These are phyloP conservation scores for Drosophila prostipennis DNA, from an alignment of 2,888 invertebrate species.

Conservation along the genomic window DNA sequence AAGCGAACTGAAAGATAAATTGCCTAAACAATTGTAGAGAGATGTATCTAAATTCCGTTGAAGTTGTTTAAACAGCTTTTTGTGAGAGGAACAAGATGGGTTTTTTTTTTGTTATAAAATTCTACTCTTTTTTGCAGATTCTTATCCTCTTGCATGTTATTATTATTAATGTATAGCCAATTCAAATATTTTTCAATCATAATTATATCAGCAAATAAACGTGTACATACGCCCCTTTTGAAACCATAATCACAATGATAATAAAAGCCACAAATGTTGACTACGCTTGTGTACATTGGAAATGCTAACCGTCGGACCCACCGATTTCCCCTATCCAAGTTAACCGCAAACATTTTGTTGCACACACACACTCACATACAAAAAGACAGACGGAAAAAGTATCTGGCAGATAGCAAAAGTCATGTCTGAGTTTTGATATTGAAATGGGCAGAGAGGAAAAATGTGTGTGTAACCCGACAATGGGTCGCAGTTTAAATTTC, in stretches of 20 bases:
- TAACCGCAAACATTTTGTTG: constrained; percentile 49
- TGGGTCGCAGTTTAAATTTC: constrained; percentile 60
- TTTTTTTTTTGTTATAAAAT: neutral
- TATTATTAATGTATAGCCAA: constrained; percentile 1
- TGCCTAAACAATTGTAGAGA: constrained; percentile 16
- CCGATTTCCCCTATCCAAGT: constrained; percentile 21
- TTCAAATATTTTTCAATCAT: constrained; percentile 14
- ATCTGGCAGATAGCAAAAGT: constrained; percentile 36
- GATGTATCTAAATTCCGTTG: constrained; percentile 4
- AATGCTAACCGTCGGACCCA: neutral
- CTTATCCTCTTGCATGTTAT: neutral
- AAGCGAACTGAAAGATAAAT: constrained; percentile 18
- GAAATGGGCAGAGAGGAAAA: constrained; percentile 29
- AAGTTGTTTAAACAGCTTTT: constrained; percentile 1
- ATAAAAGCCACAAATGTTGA: constrained; percentile 37
- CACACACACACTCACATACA: constrained; percentile 2
- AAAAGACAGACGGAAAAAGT: constrained; percentile 12
- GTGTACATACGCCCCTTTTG: constrained; percentile 2
- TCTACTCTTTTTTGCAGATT: neutral
- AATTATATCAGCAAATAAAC: constrained; percentile 12
- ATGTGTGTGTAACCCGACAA: constrained; percentile 40
- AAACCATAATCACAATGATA: constrained; percentile 22
- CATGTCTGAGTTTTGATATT: constrained; percentile 52
- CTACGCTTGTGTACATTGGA: constrained; percentile 30
- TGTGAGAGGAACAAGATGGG: neutral